These are phyloP conservation scores for Valencia hispanica DNA, from an alignment of 2,797 vertebrate species.

Conservation along the genomic window DNA sequence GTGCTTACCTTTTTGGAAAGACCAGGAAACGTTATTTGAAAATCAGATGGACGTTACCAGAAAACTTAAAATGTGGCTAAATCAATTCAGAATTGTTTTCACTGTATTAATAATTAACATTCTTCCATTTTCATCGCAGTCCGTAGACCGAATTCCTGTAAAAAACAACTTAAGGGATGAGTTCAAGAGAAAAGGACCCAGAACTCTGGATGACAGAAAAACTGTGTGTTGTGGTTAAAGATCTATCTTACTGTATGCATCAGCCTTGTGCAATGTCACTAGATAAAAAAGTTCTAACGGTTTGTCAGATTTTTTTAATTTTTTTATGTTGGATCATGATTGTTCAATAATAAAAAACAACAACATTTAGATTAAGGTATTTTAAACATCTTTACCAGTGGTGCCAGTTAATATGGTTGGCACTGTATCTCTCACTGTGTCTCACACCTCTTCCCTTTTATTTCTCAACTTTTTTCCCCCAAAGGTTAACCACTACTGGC, in stretches of 20 bases:
- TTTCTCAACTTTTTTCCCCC: conserved; percentile 19
- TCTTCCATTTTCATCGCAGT: not conserved
- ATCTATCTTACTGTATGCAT: not conserved
- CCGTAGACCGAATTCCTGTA: not conserved
- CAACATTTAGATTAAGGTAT: not conserved
- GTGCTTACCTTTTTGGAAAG: not conserved
- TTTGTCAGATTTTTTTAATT: not conserved
- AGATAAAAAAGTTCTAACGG: not conserved
- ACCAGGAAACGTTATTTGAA: not conserved
- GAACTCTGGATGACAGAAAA: not conserved
- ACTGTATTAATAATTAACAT: not conserved
- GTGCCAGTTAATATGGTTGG: not conserved
- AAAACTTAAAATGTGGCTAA: not conserved
- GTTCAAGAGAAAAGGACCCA: not conserved
- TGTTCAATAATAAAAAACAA: not conserved
- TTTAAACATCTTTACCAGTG: not conserved
- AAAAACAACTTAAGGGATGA: not conserved
- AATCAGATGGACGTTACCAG: not conserved
- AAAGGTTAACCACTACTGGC: conserved; percentile 72
- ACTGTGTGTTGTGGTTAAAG: not conserved
- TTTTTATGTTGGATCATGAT: not conserved
- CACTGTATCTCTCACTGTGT: too few species aligned
- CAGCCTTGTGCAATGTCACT: not conserved
- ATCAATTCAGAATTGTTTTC: not conserved
- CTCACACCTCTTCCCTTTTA: not conserved